Evolutionary conservation across 2,113 vertebrate genomes (phyloP).

Genomic region (Limanda limanda): DNA sequence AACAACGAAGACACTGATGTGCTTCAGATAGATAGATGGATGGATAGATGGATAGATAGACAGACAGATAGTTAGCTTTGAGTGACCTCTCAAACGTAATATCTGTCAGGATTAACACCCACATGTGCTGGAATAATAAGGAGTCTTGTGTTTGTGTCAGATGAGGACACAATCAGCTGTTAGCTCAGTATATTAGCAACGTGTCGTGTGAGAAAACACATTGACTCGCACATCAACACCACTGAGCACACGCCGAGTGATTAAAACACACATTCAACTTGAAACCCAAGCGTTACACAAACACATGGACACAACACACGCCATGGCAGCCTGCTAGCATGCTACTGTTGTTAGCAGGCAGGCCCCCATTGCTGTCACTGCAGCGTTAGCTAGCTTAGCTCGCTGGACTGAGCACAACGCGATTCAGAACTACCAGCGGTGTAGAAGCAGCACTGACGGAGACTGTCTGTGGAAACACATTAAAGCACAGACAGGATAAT

Average conservation of each 20-base stretch:
- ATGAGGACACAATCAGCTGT: background rate
- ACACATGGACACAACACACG: constrained; percentile 2
- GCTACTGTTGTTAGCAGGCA: constrained; percentile 42
- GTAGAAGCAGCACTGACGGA: background rate
- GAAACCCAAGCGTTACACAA: background rate
- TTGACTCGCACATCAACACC: fast-evolving
- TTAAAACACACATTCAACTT: background rate
- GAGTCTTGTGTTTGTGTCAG: background rate
- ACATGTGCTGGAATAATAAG: background rate
- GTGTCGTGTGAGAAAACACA: background rate
- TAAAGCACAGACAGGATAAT: background rate
- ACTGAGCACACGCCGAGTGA: background rate
- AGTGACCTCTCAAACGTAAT: too few relatives aligned
- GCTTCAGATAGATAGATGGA: too few relatives aligned
- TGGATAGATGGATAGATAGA: too few relatives aligned
- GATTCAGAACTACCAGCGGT: too few relatives aligned
- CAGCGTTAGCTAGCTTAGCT: constrained; percentile 48
- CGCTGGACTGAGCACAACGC: background rate
- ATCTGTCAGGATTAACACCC: background rate
- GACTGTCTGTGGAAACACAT: fast-evolving
- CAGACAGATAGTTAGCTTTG: too few relatives aligned
- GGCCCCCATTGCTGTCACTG: constrained; percentile 29
- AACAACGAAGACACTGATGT: too few relatives aligned
- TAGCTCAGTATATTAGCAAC: background rate
- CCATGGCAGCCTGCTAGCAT: constrained; percentile 40